phyloP scores from a whole-genome alignment of 2,113 vertebrate species.

The Aphyosemion australe region DNA sequence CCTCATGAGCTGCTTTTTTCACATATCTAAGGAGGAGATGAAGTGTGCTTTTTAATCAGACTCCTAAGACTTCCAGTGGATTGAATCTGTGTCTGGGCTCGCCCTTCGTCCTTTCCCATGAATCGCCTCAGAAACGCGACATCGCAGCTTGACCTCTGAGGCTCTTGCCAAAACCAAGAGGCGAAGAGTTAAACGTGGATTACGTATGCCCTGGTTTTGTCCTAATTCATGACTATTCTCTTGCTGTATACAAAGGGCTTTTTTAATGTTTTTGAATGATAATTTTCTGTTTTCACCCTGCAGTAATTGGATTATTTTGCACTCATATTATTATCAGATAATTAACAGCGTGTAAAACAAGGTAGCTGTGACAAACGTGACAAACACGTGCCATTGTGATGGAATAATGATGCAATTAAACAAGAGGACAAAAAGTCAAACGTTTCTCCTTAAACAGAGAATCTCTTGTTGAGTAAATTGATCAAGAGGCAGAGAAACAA shows the following conservation, averaged over 20 bases:
- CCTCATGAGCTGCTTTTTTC: constrained; percentile 22
- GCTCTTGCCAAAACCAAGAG: constrained; percentile 6
- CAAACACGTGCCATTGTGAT: neutral
- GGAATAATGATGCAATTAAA: neutral
- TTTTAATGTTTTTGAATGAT: no score
- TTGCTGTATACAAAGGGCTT: no score
- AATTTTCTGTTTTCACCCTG: no score
- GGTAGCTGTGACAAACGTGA: neutral
- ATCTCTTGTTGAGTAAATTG: no score
- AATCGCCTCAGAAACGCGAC: constrained; percentile 44
- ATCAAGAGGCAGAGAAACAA: neutral
- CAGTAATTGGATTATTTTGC: neutral
- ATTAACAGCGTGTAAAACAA: constrained; percentile 11
- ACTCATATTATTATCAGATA: constrained; percentile 6
- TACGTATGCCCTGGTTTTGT: neutral
- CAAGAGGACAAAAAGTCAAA: neutral
- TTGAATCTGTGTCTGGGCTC: constrained; percentile 24
- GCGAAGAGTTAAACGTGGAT: constrained; percentile 14
- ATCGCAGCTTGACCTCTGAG: constrained; percentile 38
- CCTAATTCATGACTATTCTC: neutral
- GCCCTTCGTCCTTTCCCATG: constrained; percentile 12
- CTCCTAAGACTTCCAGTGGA: constrained; percentile 30
- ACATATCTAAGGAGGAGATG: constrained; percentile 43
- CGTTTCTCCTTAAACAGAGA: neutral
- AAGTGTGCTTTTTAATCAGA: constrained; percentile 59